Percentiles rank a stretch among this genome's conserved stretches.
These are phyloP conservation scores for Apamea crenata DNA, from an alignment of 2,888 invertebrate genomes.

Conservation along the genomic window DNA sequence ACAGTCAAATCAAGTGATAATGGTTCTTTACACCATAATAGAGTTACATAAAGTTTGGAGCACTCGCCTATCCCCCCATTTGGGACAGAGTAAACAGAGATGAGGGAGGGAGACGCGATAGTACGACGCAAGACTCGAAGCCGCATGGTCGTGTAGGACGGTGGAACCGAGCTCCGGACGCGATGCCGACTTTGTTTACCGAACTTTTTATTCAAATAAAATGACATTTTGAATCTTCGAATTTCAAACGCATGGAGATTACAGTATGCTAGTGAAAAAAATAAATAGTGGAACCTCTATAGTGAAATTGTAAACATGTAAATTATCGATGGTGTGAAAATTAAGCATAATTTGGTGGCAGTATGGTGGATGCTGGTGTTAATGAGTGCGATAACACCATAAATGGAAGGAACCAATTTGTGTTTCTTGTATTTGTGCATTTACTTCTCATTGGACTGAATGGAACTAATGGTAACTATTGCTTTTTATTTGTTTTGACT, in stretches of 20 bases:
- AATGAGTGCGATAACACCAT: slow-evolving; percentile 89
- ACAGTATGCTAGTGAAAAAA: slow-evolving; percentile 67
- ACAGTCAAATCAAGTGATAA: slow-evolving; percentile 72
- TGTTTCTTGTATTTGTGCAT: slow-evolving; percentile 89
- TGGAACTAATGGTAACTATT: slow-evolving; percentile 88
- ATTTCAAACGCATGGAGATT: slow-evolving; percentile 66
- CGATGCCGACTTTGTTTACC: slow-evolving; percentile 75
- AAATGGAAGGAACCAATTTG: slow-evolving; percentile 89
- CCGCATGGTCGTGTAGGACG: slow-evolving; percentile 82
- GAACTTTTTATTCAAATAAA: slow-evolving; percentile 77
- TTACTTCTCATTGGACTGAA: slow-evolving; percentile 89
- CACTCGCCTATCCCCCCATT: slow-evolving; percentile 86
- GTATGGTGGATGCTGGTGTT: slow-evolving; percentile 90
- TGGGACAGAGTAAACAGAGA: slow-evolving; percentile 87
- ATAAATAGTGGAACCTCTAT: slow-evolving; percentile 67
- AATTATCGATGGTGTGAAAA: slow-evolving; percentile 85
- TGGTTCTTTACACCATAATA: slow-evolving; percentile 77
- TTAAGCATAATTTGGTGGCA: slow-evolving; percentile 86
- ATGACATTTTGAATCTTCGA: slow-evolving; percentile 58
- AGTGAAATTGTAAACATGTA: slow-evolving; percentile 84
- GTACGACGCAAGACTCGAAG: slow-evolving; percentile 83
- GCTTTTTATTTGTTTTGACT: slow-evolving; percentile 55
- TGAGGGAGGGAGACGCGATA: slow-evolving; percentile 87
- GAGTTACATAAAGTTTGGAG: slow-evolving; percentile 80
- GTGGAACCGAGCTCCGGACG: slow-evolving; percentile 67